These are phyloP conservation scores for Polypedilum vanderplanki DNA, from an alignment of 1,140 invertebrate species.

Conservation along the genomic window DNA sequence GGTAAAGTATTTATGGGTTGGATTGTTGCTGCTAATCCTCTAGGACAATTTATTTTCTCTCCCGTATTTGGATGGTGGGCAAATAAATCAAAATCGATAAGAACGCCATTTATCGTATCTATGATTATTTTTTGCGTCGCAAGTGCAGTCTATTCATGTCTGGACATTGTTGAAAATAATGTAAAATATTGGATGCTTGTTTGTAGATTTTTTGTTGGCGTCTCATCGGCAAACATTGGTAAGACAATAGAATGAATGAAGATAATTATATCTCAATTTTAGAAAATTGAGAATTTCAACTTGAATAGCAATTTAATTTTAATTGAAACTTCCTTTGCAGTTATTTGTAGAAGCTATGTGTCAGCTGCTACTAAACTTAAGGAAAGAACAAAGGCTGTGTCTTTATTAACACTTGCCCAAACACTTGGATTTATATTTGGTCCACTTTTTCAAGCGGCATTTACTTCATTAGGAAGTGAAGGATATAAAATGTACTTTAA, in stretches of 20 bases:
- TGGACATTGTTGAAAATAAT: conserved; percentile 56
- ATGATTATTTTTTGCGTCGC: conserved; percentile 65
- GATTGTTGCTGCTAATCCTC: conserved; percentile 78
- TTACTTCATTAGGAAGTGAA: conserved; percentile 64
- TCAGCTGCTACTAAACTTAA: conserved; percentile 71
- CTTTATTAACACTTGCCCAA: conserved; percentile 77
- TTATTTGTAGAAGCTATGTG: conserved; percentile 78
- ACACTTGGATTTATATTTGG: conserved; percentile 83
- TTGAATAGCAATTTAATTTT: no score
- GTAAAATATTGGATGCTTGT: conserved; percentile 65
- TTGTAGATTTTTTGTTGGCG: conserved; percentile 73
- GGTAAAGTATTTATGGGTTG: conserved; percentile 78
- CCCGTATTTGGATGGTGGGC: conserved; percentile 80
- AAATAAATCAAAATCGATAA: conserved; percentile 62
- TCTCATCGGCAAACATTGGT: conserved; percentile 63
- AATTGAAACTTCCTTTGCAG: conserved; percentile 46
- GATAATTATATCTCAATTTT: not conserved
- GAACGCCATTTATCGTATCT: conserved; percentile 64
- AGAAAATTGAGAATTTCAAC: conserved; percentile 26
- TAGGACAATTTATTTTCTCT: conserved; percentile 82
- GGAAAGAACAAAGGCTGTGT: conserved; percentile 77
- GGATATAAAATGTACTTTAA: conserved; percentile 50
- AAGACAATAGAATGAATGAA: not conserved
- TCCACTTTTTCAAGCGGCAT: conserved; percentile 66
- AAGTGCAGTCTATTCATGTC: conserved; percentile 69